Base-by-base conservation (phyloP, 2,888 invertebrate species). In the Protophormia terraenovae region DNA sequence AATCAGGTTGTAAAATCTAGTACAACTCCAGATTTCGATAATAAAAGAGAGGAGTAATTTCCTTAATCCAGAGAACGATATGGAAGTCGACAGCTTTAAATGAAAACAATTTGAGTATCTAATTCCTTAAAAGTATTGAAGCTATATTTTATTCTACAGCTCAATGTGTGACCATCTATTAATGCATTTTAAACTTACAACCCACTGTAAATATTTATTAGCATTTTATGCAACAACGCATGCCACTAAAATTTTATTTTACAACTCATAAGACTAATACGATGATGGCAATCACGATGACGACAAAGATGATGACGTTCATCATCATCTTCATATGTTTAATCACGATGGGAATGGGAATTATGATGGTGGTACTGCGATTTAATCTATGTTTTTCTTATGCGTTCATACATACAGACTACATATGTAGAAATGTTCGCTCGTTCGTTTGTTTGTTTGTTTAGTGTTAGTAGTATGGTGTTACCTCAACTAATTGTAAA, bases 401-500 rank as follows among this genome's bases (percentile, higher is more conserved):
- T 29, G 27, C 27, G 16, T 22, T 38, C 19, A 1, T n/a, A 71
- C 10, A 32, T 35, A 10, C 60, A 2, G n/a, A n/a, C n/a, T 24
- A n/a, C 14, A 32, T 29, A 64, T 64, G 19, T 64, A 12, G 24
- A 41, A 10, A 38, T 50, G 69, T 53, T 60, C 29, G 24, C 47
- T 47, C 16, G 16, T 77, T 45, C 29, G 60, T 53, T 60, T 71
- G 24, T 55, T 47, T 24, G 16, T 77, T 45, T 38, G 60, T 53
- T 60, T 71, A 10, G 22, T 22, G 32, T 41, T 16, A 32, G 53
- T 75, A n/a, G 58, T 69, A 38, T 77, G 62, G 69, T 78, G 76
- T 85, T 78, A 82, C 77, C 81, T 69, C 69, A 78, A 82, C 77
- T 82, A 82, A 85, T 81, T 77, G 73, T 82, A 81, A 69, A 85